These are phyloP conservation scores for Eufriesea mexicana DNA, from an alignment of 1,140 invertebrate species.

Conservation along the genomic window DNA sequence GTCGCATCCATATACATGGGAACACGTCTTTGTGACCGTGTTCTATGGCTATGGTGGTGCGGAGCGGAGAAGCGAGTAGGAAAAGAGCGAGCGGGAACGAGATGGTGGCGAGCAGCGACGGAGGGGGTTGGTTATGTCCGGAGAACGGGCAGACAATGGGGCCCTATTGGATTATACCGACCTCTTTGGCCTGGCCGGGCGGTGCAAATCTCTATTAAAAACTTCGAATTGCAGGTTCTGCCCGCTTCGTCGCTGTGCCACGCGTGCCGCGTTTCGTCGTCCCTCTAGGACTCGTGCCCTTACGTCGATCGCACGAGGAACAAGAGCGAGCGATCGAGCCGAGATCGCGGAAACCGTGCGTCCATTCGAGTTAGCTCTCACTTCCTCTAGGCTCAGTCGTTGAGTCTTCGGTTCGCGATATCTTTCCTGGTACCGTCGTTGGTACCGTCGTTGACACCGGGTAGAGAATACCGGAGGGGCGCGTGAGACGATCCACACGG, in stretches of 20 bases:
- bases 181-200: slow-evolving; percentile 75
- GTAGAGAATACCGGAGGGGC: too few species aligned
- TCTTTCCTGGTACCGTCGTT: too few species aligned
- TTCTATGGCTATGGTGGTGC: slow-evolving; percentile 47
- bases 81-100: background rate
- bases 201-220: slow-evolving; percentile 78
- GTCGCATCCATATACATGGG: slow-evolving; percentile 69
- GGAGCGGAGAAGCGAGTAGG: slow-evolving; percentile 8
- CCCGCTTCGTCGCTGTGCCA: slow-evolving; percentile 2
- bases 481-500: too few species aligned
- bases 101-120: background rate
- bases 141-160: slow-evolving; percentile 77
- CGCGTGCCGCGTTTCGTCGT: background rate
- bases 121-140: slow-evolving; percentile 56
- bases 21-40: slow-evolving; percentile 63
- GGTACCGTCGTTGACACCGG: too few species aligned
- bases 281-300: background rate
- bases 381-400: too few species aligned
- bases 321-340: too few species aligned
- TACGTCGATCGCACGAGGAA: too few species aligned
- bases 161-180: slow-evolving; percentile 76
- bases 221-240: slow-evolving; percentile 69
- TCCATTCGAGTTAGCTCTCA: too few species aligned
- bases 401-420: too few species aligned
- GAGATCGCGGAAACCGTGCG: too few species aligned